phyloP scores from a whole-genome alignment of 2,888 invertebrate genomes.

The Mesodorylaimus sp. region DNA sequence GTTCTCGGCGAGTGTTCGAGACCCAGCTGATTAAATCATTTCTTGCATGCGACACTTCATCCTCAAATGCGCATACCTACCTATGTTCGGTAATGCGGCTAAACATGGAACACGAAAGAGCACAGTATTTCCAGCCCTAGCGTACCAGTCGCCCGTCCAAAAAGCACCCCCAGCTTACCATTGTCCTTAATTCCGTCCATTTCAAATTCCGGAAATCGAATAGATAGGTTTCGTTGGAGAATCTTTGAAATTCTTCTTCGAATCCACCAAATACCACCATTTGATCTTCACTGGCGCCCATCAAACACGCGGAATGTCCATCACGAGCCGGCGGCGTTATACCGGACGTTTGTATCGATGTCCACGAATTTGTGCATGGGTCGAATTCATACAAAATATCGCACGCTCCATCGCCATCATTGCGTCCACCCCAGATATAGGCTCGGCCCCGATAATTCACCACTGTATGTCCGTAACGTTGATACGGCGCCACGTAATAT shows the following conservation, averaged over 20 bases:
- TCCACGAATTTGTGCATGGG: neutral
- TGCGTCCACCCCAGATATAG: conserved; percentile 79
- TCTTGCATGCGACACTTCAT: no score
- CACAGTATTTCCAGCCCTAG: no score
- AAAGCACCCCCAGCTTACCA: conserved; percentile 16
- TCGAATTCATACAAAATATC: conserved; percentile 55
- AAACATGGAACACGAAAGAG: no score
- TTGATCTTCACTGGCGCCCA: conserved; percentile 29
- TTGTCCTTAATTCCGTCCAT: conserved; percentile 40
- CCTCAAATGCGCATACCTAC: no score
- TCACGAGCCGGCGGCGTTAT: conserved; percentile 55
- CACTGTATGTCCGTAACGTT: conserved; percentile 79
- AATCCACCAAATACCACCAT: conserved; percentile 84
- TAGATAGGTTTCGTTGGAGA: conserved; percentile 57
- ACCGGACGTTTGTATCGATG: neutral
- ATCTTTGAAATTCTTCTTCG: conserved; percentile 60
- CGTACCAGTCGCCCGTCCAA: conserved; percentile 6
- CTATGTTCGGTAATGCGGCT: no score
- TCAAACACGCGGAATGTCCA: conserved; percentile 58
- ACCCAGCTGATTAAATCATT: no score
- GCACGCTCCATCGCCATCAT: conserved; percentile 56
- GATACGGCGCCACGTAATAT: conserved; percentile 44
- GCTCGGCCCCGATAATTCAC: conserved; percentile 54
- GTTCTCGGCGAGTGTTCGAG: no score
- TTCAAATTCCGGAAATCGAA: conserved; percentile 51